Conservation (phyloP, 2,113 vertebrate species). For the Megaptera novaeangliae region DNA sequence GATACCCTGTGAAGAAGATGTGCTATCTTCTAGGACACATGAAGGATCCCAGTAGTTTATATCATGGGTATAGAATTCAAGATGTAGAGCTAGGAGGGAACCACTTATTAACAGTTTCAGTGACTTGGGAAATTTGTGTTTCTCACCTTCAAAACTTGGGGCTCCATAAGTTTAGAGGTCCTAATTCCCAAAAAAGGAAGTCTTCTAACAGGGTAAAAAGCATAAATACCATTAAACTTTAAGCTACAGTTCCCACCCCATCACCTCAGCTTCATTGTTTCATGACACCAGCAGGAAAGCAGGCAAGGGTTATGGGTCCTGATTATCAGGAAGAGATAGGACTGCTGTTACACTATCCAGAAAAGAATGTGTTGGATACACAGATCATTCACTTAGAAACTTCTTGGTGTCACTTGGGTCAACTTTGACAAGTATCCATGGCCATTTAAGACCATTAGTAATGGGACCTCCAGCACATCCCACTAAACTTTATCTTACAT, state of each 20-base stretch:
- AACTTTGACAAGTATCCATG: background rate
- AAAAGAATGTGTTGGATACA: background rate
- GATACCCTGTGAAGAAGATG: background rate
- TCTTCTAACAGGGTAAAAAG: background rate
- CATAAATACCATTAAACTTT: background rate
- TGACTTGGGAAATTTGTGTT: background rate
- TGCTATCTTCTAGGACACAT: background rate
- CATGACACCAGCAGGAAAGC: background rate
- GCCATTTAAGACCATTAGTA: background rate
- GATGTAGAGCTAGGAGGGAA: background rate
- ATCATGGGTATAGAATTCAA: background rate
- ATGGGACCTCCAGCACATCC: background rate
- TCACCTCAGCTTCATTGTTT: background rate
- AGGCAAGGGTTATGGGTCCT: background rate
- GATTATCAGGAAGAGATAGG: background rate
- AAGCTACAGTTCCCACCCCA: background rate
- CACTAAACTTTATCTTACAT: background rate
- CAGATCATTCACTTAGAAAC: background rate
- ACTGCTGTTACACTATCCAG: background rate
- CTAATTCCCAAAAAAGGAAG: background rate
- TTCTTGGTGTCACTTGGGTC: background rate
- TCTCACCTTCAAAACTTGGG: background rate
- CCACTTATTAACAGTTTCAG: background rate
- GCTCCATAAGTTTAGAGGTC: background rate
- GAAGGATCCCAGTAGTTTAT: background rate